These are phyloP conservation scores for Callyntrura sp. DNA, from an alignment of 2,888 invertebrate genomes.

Conservation along the genomic window DNA sequence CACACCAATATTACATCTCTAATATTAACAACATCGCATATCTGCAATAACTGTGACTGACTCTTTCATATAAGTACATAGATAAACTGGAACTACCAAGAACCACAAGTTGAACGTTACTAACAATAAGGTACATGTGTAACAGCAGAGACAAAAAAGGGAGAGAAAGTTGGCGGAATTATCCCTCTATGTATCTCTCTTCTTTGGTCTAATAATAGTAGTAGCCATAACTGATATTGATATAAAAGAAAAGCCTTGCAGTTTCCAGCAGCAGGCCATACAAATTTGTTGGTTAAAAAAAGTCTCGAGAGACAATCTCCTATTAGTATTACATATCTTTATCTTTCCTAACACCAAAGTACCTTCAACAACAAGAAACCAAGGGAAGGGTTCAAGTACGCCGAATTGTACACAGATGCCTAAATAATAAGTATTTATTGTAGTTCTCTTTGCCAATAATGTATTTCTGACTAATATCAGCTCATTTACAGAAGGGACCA, in stretches of 20 bases:
- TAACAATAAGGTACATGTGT: not conserved
- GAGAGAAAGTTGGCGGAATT: constrained; percentile 8
- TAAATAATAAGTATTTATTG: constrained; percentile 16
- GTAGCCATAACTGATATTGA: not conserved
- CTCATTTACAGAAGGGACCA: constrained; percentile 13
- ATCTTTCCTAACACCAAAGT: not conserved
- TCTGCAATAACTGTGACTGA: not conserved
- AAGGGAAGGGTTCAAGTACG: not conserved
- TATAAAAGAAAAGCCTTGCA: not conserved
- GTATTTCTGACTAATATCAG: constrained; percentile 32
- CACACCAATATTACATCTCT: no score
- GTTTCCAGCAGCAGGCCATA: not conserved
- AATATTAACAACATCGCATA: no score
- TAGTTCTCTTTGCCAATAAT: constrained; percentile 29
- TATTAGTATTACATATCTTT: constrained; percentile 27
- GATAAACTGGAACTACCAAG: not conserved
- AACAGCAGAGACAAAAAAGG: not conserved
- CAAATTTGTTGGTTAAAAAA: not conserved
- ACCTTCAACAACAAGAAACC: not conserved
- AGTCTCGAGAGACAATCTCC: constrained; percentile 17
- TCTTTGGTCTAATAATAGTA: constrained; percentile 5
- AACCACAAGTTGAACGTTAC: not conserved
- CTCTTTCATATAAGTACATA: not conserved
- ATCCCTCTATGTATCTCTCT: constrained; percentile 25
- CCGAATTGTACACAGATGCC: not conserved